Evolutionary conservation across 1,140 invertebrate species (phyloP), one percentile per base, ranked within the genome.

Genomic region (Pseudomyrmex dendroicus): DNA sequence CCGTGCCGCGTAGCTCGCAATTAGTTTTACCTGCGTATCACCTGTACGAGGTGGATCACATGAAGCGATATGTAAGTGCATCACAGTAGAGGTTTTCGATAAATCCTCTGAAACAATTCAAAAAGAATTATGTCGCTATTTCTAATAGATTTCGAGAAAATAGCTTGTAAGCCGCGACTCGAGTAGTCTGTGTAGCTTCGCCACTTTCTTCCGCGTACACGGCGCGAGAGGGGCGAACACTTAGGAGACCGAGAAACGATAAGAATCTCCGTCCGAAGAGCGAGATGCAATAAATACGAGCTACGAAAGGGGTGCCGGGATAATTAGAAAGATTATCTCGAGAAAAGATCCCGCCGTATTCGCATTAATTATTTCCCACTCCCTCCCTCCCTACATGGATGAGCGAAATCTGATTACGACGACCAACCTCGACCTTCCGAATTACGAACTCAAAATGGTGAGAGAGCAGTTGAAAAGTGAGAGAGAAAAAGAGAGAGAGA

Each of bases 301-400:
- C 5, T 64, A 35, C 25, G 63, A 57, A 84, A 80, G 84, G 83
- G 59, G 12, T 54, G 82, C 50, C 76, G 86, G 35, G 86, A 86
- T 90, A 90, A 90, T 90, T 90, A 88, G 89, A 89, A 88, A 89
- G 89, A 87, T 89, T 89, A 90, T 90, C 86, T 54, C 64, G 63
- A 17, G 63, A 56, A 83, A 83, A 82, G 80, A 90, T 90, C 82
- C 70, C 50, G 48, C 78, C 87, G 82, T 89, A 84, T 89, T 86
- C 88, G 77, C 89, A 88, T 90, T 87, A 89, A 90, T 89, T 90
- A 89, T 89, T 84, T 89, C 56, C 20, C 22, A 48, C 62, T 48
- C 2, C 15, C 4, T 13, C 25, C 50, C 57, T 59, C 2, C 56
- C 48, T 64, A 48, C 20, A 15, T 25, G 57, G 25, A 17, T 44